Conservation (phyloP, 1,140 invertebrate species). For the Eueides isabella region DNA sequence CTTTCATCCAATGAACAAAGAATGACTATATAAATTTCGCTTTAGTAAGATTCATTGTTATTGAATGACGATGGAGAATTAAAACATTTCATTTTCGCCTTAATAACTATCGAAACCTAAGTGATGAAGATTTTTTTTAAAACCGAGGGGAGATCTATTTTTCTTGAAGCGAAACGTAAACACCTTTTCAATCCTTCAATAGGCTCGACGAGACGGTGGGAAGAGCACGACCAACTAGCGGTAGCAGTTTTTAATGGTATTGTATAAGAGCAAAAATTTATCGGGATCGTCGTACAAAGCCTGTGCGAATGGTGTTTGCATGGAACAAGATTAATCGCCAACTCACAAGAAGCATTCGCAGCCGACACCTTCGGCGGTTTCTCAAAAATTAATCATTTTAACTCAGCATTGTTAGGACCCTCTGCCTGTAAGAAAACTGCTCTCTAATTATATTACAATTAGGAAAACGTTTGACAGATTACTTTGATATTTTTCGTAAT, state of each 20-base stretch:
- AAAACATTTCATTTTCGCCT: slow-evolving; percentile 71
- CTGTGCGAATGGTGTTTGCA: slow-evolving; percentile 62
- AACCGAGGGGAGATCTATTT: slow-evolving; percentile 73
- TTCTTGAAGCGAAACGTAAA: slow-evolving; percentile 72
- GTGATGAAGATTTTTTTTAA: slow-evolving; percentile 70
- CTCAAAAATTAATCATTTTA: slow-evolving; percentile 81
- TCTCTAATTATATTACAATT: slow-evolving; percentile 79
- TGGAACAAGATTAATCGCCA: slow-evolving; percentile 76
- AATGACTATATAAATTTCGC: slow-evolving; percentile 75
- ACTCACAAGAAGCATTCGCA: slow-evolving; percentile 57
- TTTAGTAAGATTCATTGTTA: slow-evolving; percentile 65
- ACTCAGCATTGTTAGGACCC: slow-evolving; percentile 70
- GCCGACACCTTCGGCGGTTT: slow-evolving; percentile 58
- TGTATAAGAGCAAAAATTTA: slow-evolving; percentile 77
- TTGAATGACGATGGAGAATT: slow-evolving; percentile 77
- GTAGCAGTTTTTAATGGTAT: slow-evolving; percentile 79
- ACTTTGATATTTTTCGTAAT: slow-evolving; percentile 48
- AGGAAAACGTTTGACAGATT: slow-evolving; percentile 74
- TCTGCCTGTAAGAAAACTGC: slow-evolving; percentile 70
- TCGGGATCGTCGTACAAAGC: slow-evolving; percentile 71
- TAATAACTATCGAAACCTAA: slow-evolving; percentile 81
- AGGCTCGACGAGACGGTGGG: slow-evolving; percentile 66
- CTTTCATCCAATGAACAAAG: slow-evolving; percentile 61
- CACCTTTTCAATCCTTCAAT: slow-evolving; percentile 81
- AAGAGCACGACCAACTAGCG: slow-evolving; percentile 72